A percentile compares a stretch with the other conserved stretches of the same genome.
Conservation (phyloP, 37 sponge, comb jelly and placozoan genomes). For the Diacarnus erythraeanus region DNA sequence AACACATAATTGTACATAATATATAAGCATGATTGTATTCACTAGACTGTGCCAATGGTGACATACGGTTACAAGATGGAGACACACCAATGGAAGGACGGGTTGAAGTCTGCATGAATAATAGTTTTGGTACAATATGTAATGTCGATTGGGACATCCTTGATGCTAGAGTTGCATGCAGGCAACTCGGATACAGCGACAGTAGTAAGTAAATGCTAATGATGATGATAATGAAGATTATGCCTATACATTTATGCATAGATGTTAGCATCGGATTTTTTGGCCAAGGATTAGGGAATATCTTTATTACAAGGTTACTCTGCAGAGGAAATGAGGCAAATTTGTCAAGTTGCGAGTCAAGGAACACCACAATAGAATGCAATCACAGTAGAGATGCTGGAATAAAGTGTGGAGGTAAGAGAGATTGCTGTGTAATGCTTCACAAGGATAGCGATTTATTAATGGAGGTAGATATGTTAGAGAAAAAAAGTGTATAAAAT, state of each 20-base stretch:
- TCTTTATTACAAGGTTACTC: neutral
- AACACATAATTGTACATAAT: neutral
- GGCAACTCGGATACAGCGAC: conserved; percentile 1
- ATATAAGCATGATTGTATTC: neutral
- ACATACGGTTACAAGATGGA: neutral
- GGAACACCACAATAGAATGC: neutral
- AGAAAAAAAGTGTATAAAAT: no score
- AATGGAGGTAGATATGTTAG: no score
- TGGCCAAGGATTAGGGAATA: neutral
- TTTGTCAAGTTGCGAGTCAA: neutral
- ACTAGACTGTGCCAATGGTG: neutral
- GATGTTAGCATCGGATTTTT: neutral
- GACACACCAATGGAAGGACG: neutral
- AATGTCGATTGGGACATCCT: neutral
- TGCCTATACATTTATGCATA: conserved; percentile 20
- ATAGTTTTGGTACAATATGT: conserved; percentile 4
- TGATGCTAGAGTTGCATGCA: conserved; percentile 10
- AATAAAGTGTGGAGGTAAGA: conserved; percentile 23
- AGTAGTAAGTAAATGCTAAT: conserved; percentile 7
- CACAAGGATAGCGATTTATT: no score
- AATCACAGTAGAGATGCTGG: conserved; percentile 23
- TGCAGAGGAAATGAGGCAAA: neutral
- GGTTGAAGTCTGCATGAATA: conserved; percentile 10
- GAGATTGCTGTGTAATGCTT: no score
- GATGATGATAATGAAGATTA: conserved; percentile 9